A percentile compares a stretch with the other conserved stretches of the same genome.
These are phyloP conservation scores for Antheraea pernyi DNA, from an alignment of 1,140 invertebrate species.

Conservation along the genomic window DNA sequence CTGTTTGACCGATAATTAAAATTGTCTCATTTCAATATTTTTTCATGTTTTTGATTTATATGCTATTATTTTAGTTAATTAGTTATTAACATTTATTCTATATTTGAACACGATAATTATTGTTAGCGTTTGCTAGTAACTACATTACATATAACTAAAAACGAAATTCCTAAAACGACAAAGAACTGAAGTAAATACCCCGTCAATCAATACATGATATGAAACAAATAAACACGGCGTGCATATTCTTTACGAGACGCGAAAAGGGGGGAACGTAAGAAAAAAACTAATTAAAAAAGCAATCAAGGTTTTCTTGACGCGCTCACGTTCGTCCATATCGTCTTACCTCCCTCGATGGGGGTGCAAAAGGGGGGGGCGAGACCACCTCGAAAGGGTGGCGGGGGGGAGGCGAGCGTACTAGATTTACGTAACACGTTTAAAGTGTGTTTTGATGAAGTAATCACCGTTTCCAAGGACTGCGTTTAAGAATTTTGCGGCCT, in stretches of 20 bases:
- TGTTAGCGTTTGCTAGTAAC: no score
- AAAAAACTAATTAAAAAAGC: conserved; percentile 77
- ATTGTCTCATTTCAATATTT: no score
- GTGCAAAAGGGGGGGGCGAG: conserved; percentile 28
- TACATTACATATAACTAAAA: no score
- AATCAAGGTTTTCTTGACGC: conserved; percentile 78
- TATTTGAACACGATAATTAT: no score
- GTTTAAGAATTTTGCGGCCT: conserved; percentile 76
- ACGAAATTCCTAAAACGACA: not conserved
- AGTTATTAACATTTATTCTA: no score
- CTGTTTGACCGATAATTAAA: no score
- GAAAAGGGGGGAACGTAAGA: conserved; percentile 68
- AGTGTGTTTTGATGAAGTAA: conserved; percentile 79
- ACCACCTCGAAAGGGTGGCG: conserved; percentile 53
- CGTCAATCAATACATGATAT: conserved; percentile 33
- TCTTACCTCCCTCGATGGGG: conserved; percentile 68
- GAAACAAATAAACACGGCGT: conserved; percentile 50
- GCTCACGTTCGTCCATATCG: conserved; percentile 78
- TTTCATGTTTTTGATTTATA: no score
- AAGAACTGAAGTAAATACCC: not conserved
- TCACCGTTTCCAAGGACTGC: conserved; percentile 74
- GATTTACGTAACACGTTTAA: conserved; percentile 79
- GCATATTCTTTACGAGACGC: conserved; percentile 72
- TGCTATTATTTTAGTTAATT: no score
- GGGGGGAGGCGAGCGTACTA: conserved; percentile 55